A percentile compares a stretch with the other conserved stretches of the same genome.
phyloP scores from a whole-genome alignment of 2,888 invertebrate genomes.

The Frankliniella fusca region DNA sequence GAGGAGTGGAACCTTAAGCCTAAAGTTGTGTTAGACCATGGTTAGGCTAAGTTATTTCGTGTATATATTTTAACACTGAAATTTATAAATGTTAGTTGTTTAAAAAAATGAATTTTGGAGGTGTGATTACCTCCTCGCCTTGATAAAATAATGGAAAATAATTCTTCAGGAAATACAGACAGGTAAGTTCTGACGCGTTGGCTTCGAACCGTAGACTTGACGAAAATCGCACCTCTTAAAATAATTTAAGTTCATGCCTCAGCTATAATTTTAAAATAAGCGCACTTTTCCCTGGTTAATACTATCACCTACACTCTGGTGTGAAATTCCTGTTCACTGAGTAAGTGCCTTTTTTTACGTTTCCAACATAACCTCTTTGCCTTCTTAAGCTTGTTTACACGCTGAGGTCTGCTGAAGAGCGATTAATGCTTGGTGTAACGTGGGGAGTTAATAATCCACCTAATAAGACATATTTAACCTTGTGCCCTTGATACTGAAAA shows the following conservation, averaged over 20 bases:
- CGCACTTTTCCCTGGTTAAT: too few relatives aligned
- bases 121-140: not conserved
- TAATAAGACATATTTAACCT: too few relatives aligned
- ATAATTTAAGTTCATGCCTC: not conserved
- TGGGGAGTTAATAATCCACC: too few relatives aligned
- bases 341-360: not conserved
- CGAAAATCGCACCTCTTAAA: not conserved
- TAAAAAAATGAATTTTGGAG: not conserved
- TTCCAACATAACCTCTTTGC: not conserved
- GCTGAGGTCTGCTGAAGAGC: not conserved
- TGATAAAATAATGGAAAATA: slow-evolving; percentile 11
- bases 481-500: too few relatives aligned
- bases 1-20: not conserved
- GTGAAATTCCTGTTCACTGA: too few relatives aligned
- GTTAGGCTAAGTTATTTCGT: not conserved
- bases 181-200: slow-evolving; percentile 7
- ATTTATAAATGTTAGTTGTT: not conserved
- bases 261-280: not conserved
- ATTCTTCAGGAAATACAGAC: slow-evolving; percentile 4
- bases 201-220: not conserved
- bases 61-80: not conserved
- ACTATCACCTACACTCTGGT: too few relatives aligned
- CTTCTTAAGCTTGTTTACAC: slow-evolving; percentile 7
- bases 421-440: too few relatives aligned
- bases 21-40: slow-evolving; percentile 8